Percentiles rank a stretch among this genome's conserved stretches.
Conservation (phyloP, 2,888 invertebrate genomes). For the Plusia festucae region DNA sequence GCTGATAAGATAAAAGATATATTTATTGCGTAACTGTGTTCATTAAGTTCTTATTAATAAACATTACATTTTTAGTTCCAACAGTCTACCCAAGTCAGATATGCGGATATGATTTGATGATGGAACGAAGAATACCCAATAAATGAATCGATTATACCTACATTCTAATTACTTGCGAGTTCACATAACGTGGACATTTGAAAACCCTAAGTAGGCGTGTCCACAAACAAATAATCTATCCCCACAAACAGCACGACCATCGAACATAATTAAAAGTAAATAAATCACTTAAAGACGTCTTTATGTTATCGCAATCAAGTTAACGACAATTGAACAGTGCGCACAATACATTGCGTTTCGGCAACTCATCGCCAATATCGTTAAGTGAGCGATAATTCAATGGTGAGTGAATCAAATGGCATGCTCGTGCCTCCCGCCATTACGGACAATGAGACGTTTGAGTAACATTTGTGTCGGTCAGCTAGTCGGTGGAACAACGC, state of each 20-base stretch:
- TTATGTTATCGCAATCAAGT: conserved; percentile 41
- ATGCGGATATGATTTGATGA: too few species aligned
- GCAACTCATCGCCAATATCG: conserved; percentile 54
- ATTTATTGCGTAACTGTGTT: too few species aligned
- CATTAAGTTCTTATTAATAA: too few species aligned
- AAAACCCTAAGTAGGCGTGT: neutral
- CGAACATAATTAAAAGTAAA: conserved; percentile 40
- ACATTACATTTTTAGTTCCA: too few species aligned
- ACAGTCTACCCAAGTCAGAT: too few species aligned
- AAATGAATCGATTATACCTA: neutral
- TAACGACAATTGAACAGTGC: conserved; percentile 42
- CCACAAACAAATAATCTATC: conserved; percentile 11
- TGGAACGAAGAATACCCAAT: neutral
- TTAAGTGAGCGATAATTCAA: conserved; percentile 46
- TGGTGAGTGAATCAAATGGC: conserved; percentile 38
- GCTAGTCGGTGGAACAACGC: conserved; percentile 7
- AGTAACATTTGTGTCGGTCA: conserved; percentile 14
- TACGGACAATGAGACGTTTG: conserved; percentile 7
- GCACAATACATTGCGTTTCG: conserved; percentile 47
- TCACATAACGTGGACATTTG: neutral
- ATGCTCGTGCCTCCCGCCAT: conserved; percentile 15
- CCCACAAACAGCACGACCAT: conserved; percentile 23
- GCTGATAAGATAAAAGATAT: too few species aligned
- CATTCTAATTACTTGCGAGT: neutral
- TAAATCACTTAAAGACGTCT: conserved; percentile 29